Evolutionary conservation across 2,888 invertebrate genomes (phyloP).

Genomic region (Andrena trimmerana): DNA sequence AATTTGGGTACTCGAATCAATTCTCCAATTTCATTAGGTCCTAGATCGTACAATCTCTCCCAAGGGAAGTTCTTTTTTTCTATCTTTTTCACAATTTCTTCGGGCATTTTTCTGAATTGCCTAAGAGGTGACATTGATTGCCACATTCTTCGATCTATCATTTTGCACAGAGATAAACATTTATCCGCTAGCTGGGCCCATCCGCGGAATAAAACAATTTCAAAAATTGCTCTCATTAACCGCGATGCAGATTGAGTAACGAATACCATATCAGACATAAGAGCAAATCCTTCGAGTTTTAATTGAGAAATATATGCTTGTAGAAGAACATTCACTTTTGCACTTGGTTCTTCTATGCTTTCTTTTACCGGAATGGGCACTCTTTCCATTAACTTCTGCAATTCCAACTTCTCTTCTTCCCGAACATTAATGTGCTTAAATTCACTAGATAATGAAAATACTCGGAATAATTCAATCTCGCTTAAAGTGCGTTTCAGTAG

Average conservation of each 20-base stretch:
- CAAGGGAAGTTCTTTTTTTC: slow-evolving; percentile 99
- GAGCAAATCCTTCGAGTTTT: slow-evolving; percentile 98
- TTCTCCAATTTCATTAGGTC: slow-evolving; percentile 99
- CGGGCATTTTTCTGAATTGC: slow-evolving; percentile 99
- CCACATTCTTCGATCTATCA: slow-evolving; percentile 99
- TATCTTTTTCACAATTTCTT: slow-evolving; percentile 97
- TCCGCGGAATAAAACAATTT: slow-evolving; percentile 96
- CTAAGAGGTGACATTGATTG: slow-evolving; percentile 99
- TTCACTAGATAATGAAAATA: slow-evolving; percentile 99
- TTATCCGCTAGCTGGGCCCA: slow-evolving; percentile 99
- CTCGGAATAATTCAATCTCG: slow-evolving; percentile 98
- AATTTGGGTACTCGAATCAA: slow-evolving; percentile 95
- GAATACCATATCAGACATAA: slow-evolving; percentile 99
- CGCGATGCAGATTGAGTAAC: slow-evolving; percentile 99
- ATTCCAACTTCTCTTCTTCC: slow-evolving; percentile 98
- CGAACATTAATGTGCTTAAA: slow-evolving; percentile 97
- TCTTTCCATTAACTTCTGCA: slow-evolving; percentile 96
- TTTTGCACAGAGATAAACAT: slow-evolving; percentile 97
- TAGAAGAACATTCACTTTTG: slow-evolving; percentile 97
- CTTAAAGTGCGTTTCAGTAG: slow-evolving; percentile 97
- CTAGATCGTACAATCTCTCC: slow-evolving; percentile 97
- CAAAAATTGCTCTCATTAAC: slow-evolving; percentile 97
- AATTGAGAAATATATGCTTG: slow-evolving; percentile 99
- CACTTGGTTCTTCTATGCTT: slow-evolving; percentile 98
- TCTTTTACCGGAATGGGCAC: slow-evolving; percentile 99